phyloP scores from a whole-genome alignment of 2,888 invertebrate genomes.

The Heterodera filipjevi region DNA sequence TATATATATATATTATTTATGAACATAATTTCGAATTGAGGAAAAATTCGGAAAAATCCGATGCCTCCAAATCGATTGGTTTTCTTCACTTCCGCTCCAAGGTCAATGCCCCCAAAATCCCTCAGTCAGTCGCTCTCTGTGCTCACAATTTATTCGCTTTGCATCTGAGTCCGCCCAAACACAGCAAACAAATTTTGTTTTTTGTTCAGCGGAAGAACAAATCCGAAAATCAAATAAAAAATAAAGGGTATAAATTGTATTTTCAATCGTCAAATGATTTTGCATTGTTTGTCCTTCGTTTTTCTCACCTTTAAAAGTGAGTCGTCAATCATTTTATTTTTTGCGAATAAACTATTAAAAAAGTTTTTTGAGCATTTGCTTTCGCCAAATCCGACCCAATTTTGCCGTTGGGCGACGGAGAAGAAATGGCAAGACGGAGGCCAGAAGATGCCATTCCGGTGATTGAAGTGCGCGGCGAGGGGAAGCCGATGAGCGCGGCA shows the following conservation, averaged over 20 bases:
- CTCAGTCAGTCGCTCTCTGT: background rate
- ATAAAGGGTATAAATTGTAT: background rate
- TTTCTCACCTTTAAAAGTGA: background rate
- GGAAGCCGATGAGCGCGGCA: constrained; percentile 65
- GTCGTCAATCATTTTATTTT: background rate
- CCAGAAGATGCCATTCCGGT: constrained; percentile 64
- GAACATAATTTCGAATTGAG: background rate
- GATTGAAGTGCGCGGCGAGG: constrained; percentile 62
- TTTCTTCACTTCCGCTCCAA: background rate
- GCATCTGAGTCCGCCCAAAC: background rate
- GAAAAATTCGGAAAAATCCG: background rate
- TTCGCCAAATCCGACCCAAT: background rate
- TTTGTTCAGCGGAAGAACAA: background rate
- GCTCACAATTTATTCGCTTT: background rate
- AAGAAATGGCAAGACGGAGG: constrained; percentile 30
- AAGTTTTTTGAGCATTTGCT: background rate
- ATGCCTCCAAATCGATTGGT: background rate
- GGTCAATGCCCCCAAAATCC: background rate
- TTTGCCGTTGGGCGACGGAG: constrained; percentile 8
- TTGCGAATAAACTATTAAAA: too few relatives aligned
- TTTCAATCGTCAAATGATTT: background rate
- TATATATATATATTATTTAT: too few relatives aligned
- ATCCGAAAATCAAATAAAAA: too few relatives aligned
- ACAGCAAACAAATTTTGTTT: background rate
- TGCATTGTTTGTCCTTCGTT: background rate